Percentiles rank a stretch among this genome's conserved stretches.
These are phyloP conservation scores for Chymomyza procnemis DNA, from an alignment of 2,888 invertebrate species.

Conservation along the genomic window DNA sequence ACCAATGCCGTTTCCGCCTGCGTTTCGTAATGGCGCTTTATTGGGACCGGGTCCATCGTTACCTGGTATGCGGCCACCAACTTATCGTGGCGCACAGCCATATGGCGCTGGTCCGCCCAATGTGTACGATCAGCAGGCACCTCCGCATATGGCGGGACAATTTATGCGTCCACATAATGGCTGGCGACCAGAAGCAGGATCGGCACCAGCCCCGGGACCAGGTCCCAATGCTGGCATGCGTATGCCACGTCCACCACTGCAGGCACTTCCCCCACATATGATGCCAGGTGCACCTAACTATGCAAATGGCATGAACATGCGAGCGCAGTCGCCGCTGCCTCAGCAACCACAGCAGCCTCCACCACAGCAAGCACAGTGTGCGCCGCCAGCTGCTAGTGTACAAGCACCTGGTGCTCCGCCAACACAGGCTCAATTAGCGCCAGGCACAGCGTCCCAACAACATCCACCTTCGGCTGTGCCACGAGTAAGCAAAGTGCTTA, in stretches of 20 bases:
- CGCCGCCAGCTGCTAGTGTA: slow-evolving; percentile 10
- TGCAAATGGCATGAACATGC: slow-evolving; percentile 60
- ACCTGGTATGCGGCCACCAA: slow-evolving; percentile 61
- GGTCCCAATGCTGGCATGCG: slow-evolving; percentile 68
- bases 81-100: slow-evolving; percentile 60
- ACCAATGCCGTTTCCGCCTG: slow-evolving; percentile 29
- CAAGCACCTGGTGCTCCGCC: slow-evolving; percentile 15
- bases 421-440: slow-evolving; percentile 23
- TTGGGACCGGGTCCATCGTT: slow-evolving; percentile 46
- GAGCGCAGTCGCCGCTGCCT: slow-evolving; percentile 50
- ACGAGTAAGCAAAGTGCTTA: slow-evolving; percentile 71
- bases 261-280: slow-evolving; percentile 57
- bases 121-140: slow-evolving; percentile 38
- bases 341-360: slow-evolving; percentile 40
- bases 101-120: slow-evolving; percentile 36
- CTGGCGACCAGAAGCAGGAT: slow-evolving; percentile 64
- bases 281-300: slow-evolving; percentile 57
- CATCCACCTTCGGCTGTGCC: slow-evolving; percentile 33
- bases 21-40: slow-evolving; percentile 49
- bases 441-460: background rate
- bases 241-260: slow-evolving; percentile 80
- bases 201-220: slow-evolving; percentile 35
- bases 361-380: slow-evolving; percentile 41
- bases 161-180: slow-evolving; percentile 63
- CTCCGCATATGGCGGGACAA: slow-evolving; percentile 38